phyloP scores from a whole-genome alignment of 2,888 invertebrate genomes.

The Brachylomia viminalis region DNA sequence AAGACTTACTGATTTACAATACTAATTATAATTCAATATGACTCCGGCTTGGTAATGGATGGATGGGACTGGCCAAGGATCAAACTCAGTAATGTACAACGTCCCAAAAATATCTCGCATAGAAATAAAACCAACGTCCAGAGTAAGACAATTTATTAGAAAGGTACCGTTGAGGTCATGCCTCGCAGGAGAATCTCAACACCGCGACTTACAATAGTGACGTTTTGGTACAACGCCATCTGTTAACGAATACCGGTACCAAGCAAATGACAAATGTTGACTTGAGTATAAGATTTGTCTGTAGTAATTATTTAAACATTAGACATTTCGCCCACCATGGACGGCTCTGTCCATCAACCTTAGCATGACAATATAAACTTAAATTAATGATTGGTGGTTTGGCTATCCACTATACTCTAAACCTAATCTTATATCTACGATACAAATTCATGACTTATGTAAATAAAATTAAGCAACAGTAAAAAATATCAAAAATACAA shows the following conservation, averaged over 20 bases:
- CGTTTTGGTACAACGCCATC: not conserved
- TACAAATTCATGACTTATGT: not conserved
- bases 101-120: not conserved
- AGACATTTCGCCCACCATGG: constrained; percentile 2
- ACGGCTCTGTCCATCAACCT: constrained; percentile 6
- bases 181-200: not conserved
- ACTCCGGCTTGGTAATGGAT: too few relatives aligned
- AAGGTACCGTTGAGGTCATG: not conserved
- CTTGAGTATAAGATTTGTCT: too few relatives aligned
- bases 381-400: not conserved
- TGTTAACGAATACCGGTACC: not conserved
- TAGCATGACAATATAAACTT: not conserved
- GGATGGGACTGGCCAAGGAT: too few relatives aligned
- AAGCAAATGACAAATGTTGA: not conserved
- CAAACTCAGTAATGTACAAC: not conserved
- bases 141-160: not conserved
- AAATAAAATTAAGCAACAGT: too few relatives aligned
- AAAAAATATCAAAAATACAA: too few relatives aligned
- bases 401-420: too few relatives aligned
- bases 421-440: not conserved
- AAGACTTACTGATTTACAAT: constrained; percentile 18
- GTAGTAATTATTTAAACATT: not conserved
- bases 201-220: not conserved
- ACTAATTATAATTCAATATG: constrained; percentile 8
- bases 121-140: not conserved